Evolutionary conservation across 2,113 vertebrate genomes (phyloP), one percentile per base, ranked within the genome.

Genomic region (Sander vitreus): DNA sequence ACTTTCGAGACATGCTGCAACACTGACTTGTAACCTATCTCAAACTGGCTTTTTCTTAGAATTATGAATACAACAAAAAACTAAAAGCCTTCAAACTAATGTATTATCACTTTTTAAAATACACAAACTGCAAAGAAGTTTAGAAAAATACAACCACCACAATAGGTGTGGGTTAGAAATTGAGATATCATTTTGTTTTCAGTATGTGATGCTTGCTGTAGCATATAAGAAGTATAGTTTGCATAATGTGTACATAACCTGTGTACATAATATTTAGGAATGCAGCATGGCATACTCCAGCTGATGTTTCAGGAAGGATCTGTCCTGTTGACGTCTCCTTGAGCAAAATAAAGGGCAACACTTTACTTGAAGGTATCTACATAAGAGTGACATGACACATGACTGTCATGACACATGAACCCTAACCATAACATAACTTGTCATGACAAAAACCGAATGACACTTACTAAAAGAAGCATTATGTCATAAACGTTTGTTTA

Each of bases 91-190:
- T 50, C n/a, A 2, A 78, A 63, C 11, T 74, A 6, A 18, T 83
- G 68, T 69, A 76, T 72, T 76, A 30, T 2, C 10, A 68, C 9
- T 30, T 50, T 57, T 55, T 23, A 12, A 54, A 76, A 76, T 69
- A 60, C 23, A 78, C 15, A 11, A 33, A 53, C 23, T 13, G 21
- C 19, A 18, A 45, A 50, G 1, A 51, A 39, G 12, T 72, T 71
- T 82, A 75, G 39, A 57, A 72, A 53, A 73, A 78, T 62, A 59
- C 6, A 71, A 62, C n/a, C 39, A 8, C 36, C 36, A 39, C 36
- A 39, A 39, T 39, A 53, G 25, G 21, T 75, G 12, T 51, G 60
- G 3, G 39, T 11, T 43, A 43, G 7, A 76, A 65, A 63, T 3
- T 2, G 21, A 30, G 51, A 39, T 18, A 5, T 36, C 10, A 39